phyloP scores from a whole-genome alignment of 2,797 vertebrate genomes.

The Enteromius afrohamiltoni region DNA sequence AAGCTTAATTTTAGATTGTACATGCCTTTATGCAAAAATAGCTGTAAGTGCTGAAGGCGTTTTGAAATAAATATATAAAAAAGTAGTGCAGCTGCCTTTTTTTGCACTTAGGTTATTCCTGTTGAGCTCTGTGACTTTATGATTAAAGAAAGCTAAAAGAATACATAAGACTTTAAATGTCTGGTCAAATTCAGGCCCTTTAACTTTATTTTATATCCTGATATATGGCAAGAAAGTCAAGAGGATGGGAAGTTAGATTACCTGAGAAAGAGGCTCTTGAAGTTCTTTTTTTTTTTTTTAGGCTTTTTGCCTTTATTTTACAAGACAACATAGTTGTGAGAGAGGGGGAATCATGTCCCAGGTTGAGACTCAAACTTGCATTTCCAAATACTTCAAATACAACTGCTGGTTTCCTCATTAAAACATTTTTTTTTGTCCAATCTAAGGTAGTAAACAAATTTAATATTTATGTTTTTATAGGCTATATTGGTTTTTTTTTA shows the following conservation, averaged over 20 bases:
- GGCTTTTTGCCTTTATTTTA: neutral
- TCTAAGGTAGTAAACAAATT: neutral
- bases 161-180: neutral
- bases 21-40: constrained; percentile 31
- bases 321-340: neutral
- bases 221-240: neutral
- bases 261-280: neutral
- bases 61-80: neutral
- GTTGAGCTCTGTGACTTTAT: neutral
- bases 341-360: neutral
- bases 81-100: constrained; percentile 4
- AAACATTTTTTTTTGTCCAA: neutral
- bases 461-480: neutral
- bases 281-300: neutral
- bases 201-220: neutral
- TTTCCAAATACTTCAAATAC: neutral
- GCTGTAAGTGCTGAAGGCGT: constrained; percentile 24
- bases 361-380: neutral
- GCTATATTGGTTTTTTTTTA: neutral
- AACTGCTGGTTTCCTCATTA: neutral
- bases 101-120: constrained; percentile 8
- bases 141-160: neutral
- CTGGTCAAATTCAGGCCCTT: neutral
- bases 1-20: constrained; percentile 39
- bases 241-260: neutral